These are phyloP conservation scores for Brachyhypopomus gauderio DNA, from an alignment of 2,113 vertebrate species.

Conservation along the genomic window DNA sequence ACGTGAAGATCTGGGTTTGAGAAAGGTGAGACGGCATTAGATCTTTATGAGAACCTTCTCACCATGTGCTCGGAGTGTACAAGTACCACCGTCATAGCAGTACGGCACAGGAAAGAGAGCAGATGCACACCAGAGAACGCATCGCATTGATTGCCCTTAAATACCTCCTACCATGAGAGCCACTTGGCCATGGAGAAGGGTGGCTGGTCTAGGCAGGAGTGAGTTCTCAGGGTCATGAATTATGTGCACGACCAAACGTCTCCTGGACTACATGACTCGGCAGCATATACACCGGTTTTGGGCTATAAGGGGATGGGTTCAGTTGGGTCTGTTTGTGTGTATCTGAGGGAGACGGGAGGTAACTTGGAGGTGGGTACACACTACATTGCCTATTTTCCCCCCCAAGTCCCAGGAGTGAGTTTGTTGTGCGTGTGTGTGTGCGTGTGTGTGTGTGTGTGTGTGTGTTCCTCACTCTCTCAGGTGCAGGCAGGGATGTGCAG, in stretches of 20 bases:
- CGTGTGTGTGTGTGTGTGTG: not conserved
- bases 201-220: conserved; percentile 3
- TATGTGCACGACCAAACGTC: conserved; percentile 11
- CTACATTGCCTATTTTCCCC: conserved; percentile 7
- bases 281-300: conserved; percentile 2
- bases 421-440: not conserved
- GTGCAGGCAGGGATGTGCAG: conserved; percentile 16
- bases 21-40: no score
- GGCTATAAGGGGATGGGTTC: conserved; percentile 2
- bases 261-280: not conserved
- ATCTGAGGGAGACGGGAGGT: not conserved
- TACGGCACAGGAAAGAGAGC: no score
- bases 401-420: not conserved
- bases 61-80: no score
- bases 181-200: conserved; percentile 1
- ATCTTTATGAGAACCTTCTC: no score
- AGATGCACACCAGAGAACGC: no score
- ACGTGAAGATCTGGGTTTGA: no score
- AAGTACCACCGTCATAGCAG: no score
- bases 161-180: conserved; percentile 20
- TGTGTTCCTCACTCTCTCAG: not conserved
- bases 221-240: conserved; percentile 8
- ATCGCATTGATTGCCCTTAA: not conserved
- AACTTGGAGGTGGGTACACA: not conserved
- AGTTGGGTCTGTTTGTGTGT: conserved; percentile 5